phyloP scores from a whole-genome alignment of 2,888 invertebrate species.

The Pandemis heparana region DNA sequence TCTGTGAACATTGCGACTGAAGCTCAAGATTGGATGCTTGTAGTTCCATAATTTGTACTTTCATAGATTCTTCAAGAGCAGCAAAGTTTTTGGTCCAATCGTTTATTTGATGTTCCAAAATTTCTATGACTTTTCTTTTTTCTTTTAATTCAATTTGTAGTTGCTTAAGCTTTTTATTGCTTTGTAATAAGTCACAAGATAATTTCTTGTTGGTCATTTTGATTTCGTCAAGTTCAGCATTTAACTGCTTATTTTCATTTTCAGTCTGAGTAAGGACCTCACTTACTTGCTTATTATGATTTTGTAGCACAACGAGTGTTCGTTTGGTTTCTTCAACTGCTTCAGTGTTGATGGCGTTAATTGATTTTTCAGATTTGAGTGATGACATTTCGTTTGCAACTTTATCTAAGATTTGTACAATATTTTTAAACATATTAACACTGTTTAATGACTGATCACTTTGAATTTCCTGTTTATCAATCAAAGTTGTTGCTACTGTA shows the following conservation, averaged over 20 bases:
- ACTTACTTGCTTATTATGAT: conserved; percentile 54
- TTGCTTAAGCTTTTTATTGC: conserved; percentile 56
- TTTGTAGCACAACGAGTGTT: conserved; percentile 56
- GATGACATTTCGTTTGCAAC: conserved; percentile 53
- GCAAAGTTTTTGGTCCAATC: conserved; percentile 63
- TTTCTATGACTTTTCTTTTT: conserved; percentile 62
- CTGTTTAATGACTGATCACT: conserved; percentile 47
- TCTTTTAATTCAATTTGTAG: conserved; percentile 59
- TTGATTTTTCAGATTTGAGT: conserved; percentile 47
- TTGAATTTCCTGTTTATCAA: conserved; percentile 51
- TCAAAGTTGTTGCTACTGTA: conserved; percentile 51
- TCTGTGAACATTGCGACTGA: conserved; percentile 48
- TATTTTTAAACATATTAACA: conserved; percentile 52
- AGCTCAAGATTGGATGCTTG: conserved; percentile 62
- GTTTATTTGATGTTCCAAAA: conserved; percentile 60
- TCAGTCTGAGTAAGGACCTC: conserved; percentile 53
- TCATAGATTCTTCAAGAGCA: conserved; percentile 57
- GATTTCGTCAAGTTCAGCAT: conserved; percentile 52
- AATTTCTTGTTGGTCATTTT: conserved; percentile 54
- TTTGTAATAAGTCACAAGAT: conserved; percentile 54
- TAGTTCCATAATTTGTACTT: conserved; percentile 60
- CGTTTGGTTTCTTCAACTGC: conserved; percentile 50
- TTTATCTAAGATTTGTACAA: conserved; percentile 59
- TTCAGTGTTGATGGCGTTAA: conserved; percentile 43
- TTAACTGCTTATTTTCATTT: conserved; percentile 51